Evolutionary conservation across 2,113 vertebrate genomes (phyloP).

Genomic region (Muntiacus muntjak): DNA sequence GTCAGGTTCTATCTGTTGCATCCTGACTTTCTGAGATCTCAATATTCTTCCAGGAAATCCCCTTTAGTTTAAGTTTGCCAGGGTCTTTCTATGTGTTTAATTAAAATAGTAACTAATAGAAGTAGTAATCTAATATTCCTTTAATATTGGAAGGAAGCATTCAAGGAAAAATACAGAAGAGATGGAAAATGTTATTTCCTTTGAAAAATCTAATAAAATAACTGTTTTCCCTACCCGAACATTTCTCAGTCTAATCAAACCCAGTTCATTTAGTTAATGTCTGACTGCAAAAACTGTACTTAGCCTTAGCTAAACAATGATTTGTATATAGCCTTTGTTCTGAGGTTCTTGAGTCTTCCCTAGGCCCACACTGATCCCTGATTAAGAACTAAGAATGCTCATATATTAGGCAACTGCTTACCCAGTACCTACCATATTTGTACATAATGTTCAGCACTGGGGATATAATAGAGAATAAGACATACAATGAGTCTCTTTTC

Average conservation of each 20-base stretch:
- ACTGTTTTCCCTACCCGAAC: neutral
- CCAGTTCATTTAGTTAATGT: neutral
- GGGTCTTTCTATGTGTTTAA: neutral
- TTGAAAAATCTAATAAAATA: neutral
- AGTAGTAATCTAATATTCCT: neutral
- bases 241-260: neutral
- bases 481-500: neutral
- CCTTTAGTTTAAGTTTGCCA: neutral
- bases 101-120: neutral
- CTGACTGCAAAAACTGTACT: neutral
- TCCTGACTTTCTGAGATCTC: neutral
- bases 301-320: neutral
- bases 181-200: neutral
- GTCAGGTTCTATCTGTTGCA: neutral
- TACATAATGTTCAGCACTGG: neutral
- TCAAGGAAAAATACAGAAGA: neutral
- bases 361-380: neutral
- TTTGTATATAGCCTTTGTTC: neutral
- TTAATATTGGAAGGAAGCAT: neutral
- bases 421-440: neutral
- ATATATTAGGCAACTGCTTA: neutral
- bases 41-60: neutral
- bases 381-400: neutral
- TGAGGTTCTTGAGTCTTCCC: neutral
- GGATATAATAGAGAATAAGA: neutral